A percentile compares a stretch with the other conserved stretches of the same genome.
Conservation (phyloP, 2,797 vertebrate species). For the Phalanger gymnotis region DNA sequence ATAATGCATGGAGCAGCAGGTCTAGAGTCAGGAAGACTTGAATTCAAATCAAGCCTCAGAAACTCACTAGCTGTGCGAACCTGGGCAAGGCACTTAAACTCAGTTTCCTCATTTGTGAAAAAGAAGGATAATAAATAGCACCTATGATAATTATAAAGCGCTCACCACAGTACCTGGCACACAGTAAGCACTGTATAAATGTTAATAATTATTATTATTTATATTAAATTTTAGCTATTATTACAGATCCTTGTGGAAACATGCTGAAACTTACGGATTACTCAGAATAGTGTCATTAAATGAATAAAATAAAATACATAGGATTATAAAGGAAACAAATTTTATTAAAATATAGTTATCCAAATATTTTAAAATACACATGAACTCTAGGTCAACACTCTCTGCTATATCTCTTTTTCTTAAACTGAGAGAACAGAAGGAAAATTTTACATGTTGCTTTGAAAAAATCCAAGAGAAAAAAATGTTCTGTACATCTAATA, state of each 20-base stretch:
- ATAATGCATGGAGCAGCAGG: too few species aligned
- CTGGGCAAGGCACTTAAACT: too few species aligned
- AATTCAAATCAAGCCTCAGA: constrained; percentile 40
- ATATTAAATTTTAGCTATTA: neutral
- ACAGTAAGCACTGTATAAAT: too few species aligned
- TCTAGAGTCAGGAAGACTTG: neutral
- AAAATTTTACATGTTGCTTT: neutral
- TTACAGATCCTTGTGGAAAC: neutral
- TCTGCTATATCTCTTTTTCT: neutral
- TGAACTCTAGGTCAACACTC: neutral
- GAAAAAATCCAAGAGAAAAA: neutral
- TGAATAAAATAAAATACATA: too few species aligned
- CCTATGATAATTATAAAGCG: neutral
- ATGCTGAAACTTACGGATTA: neutral
- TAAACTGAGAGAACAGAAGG: neutral
- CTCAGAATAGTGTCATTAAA: neutral
- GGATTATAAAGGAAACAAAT: neutral
- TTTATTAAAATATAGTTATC: neutral
- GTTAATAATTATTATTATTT: too few species aligned
- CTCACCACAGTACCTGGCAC: neutral
- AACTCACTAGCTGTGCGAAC: neutral
- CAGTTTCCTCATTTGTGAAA: constrained; percentile 1
- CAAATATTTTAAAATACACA: neutral
- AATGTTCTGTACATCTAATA: neutral
- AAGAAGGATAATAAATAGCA: neutral